Evolutionary conservation across 2,888 invertebrate genomes (phyloP).

Genomic region (Bhutanitis thaidina): DNA sequence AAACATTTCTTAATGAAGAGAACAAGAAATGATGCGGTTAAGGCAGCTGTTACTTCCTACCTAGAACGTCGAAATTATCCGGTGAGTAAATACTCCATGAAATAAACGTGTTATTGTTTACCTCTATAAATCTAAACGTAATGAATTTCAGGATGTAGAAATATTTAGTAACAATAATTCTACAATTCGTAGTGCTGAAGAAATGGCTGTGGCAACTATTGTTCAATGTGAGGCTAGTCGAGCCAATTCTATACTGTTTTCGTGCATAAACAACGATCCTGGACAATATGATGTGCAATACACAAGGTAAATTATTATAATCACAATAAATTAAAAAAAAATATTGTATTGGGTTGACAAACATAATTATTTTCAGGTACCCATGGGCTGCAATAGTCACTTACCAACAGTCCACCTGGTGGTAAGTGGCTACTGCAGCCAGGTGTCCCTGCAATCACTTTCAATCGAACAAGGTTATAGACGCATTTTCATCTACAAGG

Average conservation of each 20-base stretch:
- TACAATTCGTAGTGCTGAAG: constrained; percentile 81
- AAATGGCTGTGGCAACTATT: constrained; percentile 84
- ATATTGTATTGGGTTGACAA: too few species aligned
- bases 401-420: too few species aligned
- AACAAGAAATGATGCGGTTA: constrained; percentile 83
- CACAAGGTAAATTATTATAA: constrained; percentile 71
- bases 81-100: constrained; percentile 49
- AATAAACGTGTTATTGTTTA: constrained; percentile 1
- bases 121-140: too few species aligned
- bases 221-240: constrained; percentile 86
- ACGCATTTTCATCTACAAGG: too few species aligned
- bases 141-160: constrained; percentile 77
- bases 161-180: constrained; percentile 78
- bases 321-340: not conserved
- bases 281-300: constrained; percentile 87
- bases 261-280: constrained; percentile 87
- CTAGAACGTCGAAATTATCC: constrained; percentile 85
- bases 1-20: constrained; percentile 76
- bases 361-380: too few species aligned
- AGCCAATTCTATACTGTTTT: constrained; percentile 88
- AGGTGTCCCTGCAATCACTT: too few species aligned
- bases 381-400: too few species aligned
- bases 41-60: constrained; percentile 83
- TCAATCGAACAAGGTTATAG: too few species aligned
- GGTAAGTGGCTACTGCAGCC: too few species aligned